Percentiles rank a stretch among this genome's conserved stretches.
Evolutionary conservation across 2,113 vertebrate genomes (phyloP).

Genomic region (Eurypyga helias): DNA sequence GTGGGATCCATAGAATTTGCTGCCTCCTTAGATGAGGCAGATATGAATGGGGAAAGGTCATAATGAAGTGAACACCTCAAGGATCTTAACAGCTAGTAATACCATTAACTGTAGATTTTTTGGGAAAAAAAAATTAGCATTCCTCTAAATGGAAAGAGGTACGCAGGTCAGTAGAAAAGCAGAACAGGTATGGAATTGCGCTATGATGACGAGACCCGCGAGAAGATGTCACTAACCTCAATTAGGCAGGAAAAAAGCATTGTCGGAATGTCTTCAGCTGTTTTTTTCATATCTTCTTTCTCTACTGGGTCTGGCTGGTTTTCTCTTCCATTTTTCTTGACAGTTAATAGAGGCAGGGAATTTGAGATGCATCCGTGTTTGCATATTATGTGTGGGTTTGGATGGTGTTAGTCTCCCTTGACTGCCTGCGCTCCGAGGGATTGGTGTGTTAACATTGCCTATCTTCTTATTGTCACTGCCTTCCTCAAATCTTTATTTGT

Average conservation of each 20-base stretch:
- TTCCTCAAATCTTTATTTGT: constrained; percentile 56
- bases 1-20: background rate
- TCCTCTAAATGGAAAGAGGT: background rate
- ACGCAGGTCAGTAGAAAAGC: background rate
- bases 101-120: background rate
- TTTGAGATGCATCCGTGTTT: background rate
- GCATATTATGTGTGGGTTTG: constrained; percentile 4
- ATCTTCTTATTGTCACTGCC: constrained; percentile 53
- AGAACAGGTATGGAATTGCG: background rate
- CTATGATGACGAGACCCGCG: background rate
- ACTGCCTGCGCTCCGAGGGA: constrained; percentile 12
- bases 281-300: background rate
- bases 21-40: background rate
- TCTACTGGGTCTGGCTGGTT: background rate
- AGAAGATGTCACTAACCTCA: background rate
- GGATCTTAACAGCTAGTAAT: background rate
- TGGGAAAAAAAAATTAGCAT: background rate
- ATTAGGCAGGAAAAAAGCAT: background rate
- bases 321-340: background rate
- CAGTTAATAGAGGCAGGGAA: background rate
- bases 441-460: background rate
- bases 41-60: background rate
- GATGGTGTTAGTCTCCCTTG: background rate
- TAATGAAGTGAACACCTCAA: background rate
- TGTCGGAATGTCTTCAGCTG: background rate